phyloP scores from a whole-genome alignment of 2,113 vertebrate species.

The Mormyrus iriodes region DNA sequence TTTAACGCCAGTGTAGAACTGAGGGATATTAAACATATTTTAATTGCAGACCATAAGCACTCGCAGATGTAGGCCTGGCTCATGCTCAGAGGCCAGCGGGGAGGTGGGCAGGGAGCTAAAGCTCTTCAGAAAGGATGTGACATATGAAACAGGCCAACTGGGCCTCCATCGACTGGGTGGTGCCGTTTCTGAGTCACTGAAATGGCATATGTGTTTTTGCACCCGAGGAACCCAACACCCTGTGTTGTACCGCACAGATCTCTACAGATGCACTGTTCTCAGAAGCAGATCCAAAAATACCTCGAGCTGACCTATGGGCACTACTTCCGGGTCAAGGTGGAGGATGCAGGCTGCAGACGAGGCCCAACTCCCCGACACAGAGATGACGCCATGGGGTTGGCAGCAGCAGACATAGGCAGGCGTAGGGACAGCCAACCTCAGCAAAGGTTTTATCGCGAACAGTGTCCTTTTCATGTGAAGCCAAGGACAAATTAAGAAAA shows the following conservation, averaged over 20 bases:
- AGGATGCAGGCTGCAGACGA: background rate
- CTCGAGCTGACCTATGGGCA: background rate
- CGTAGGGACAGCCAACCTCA: too few species aligned
- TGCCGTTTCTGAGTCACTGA: background rate
- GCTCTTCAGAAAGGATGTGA: conserved; percentile 2
- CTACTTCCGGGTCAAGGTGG: background rate
- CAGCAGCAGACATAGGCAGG: background rate
- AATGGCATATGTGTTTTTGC: background rate
- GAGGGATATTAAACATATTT: conserved; percentile 34
- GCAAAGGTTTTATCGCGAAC: background rate
- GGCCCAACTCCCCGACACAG: background rate
- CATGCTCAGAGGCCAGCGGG: background rate
- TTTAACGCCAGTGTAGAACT: conserved; percentile 28
- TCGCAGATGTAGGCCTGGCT: conserved; percentile 38
- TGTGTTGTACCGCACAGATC: background rate
- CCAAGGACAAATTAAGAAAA: background rate
- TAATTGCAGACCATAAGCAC: conserved; percentile 38
- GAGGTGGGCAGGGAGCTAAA: background rate
- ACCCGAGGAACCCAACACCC: too few species aligned
- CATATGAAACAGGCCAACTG: background rate
- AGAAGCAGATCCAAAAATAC: background rate
- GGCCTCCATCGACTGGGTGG: conserved; percentile 5
- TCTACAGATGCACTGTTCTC: background rate
- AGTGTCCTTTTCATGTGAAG: background rate
- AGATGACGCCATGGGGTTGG: background rate